Conservation (phyloP, 2,888 invertebrate species). For the Latheticus oryzae region DNA sequence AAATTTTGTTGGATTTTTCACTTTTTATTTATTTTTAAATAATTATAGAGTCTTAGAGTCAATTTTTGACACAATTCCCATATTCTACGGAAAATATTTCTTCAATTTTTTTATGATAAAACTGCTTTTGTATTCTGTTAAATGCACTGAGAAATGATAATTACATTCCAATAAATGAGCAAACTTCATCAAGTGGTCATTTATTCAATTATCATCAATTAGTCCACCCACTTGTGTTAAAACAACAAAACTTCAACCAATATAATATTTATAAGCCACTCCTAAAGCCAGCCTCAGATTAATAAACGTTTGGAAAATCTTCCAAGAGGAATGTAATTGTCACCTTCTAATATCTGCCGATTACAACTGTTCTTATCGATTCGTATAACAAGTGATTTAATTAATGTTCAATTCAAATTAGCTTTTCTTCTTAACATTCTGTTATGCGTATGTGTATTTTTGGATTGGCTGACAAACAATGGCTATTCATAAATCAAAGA, state of each 20-base stretch:
- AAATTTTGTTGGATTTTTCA: too few species aligned
- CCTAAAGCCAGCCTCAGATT: neutral
- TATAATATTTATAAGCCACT: neutral
- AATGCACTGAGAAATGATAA: too few species aligned
- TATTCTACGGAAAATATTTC: too few species aligned
- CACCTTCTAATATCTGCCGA: conserved; percentile 18
- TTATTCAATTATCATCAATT: neutral
- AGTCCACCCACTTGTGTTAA: neutral
- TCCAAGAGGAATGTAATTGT: conserved; percentile 12
- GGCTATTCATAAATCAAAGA: too few species aligned
- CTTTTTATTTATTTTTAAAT: too few species aligned
- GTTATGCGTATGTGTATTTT: neutral
- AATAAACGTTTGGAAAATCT: conserved; percentile 6
- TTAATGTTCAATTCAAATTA: conserved; percentile 10
- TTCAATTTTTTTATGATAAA: too few species aligned
- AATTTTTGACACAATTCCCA: too few species aligned
- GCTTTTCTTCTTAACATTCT: neutral
- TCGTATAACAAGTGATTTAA: conserved; percentile 11
- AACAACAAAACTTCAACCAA: neutral
- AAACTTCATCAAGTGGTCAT: conserved; percentile 11
- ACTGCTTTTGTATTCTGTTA: too few species aligned
- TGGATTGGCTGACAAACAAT: neutral
- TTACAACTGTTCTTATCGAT: conserved; percentile 10
- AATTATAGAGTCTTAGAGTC: too few species aligned
- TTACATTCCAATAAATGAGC: too few species aligned